Conservation (phyloP, 2,888 invertebrate species). For the Timandra comae region DNA sequence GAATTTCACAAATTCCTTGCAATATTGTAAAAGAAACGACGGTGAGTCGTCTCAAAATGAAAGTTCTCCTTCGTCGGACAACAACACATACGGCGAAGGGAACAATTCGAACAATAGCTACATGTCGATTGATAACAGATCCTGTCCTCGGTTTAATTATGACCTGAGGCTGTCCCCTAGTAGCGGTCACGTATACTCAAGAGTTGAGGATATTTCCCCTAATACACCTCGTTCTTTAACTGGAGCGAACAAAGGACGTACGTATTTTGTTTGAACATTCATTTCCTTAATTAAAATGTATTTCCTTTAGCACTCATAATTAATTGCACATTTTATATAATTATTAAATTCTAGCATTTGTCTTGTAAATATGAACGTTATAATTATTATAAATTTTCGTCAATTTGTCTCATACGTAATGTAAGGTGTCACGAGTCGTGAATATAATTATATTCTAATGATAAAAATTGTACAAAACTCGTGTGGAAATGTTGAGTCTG, state of each 20-base stretch:
- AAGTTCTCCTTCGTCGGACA: conserved; percentile 75
- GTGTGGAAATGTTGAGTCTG: conserved; percentile 65
- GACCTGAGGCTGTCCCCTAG: conserved; percentile 72
- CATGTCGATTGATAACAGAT: conserved; percentile 79
- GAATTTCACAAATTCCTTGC: conserved; percentile 71
- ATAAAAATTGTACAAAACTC: conserved; percentile 63
- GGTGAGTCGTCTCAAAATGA: conserved; percentile 74
- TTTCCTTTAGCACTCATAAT: conserved; percentile 31
- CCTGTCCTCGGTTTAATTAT: conserved; percentile 75
- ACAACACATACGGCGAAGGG: conserved; percentile 80
- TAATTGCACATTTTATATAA: conserved; percentile 32
- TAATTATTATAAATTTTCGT: conserved; percentile 42
- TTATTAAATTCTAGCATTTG: conserved; percentile 26
- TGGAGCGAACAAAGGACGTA: conserved; percentile 60
- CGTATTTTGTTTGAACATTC: conserved; percentile 63
- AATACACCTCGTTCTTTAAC: conserved; percentile 58
- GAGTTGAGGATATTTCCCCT: conserved; percentile 71
- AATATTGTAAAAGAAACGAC: conserved; percentile 65
- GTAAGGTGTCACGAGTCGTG: conserved; percentile 36
- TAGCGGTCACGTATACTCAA: conserved; percentile 72
- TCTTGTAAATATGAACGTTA: conserved; percentile 40
- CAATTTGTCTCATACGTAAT: conserved; percentile 69
- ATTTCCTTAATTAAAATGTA: conserved; percentile 19
- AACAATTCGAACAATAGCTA: conserved; percentile 82
- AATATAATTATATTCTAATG: conserved; percentile 42